Base-by-base conservation (phyloP, 1,140 invertebrate genomes). In the Akabosia matsudoensis region DNA sequence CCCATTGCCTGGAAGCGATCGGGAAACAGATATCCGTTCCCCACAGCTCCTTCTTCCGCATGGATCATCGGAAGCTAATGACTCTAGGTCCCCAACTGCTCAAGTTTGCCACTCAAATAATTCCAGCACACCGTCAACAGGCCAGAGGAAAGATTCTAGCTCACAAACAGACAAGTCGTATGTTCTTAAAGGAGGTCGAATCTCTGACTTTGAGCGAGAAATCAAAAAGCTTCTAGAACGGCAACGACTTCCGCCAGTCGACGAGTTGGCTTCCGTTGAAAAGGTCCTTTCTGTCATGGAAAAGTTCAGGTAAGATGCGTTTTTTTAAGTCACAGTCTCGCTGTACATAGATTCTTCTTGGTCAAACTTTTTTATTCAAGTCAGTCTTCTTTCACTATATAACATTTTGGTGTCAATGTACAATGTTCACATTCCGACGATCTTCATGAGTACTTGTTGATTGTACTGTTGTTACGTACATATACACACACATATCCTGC, bases 181-280 rank as follows among this genome's bases (percentile, higher is more conserved):
- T 51, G 77, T 78, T 13, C 79, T 88, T 87, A 81, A 89, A 88
- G 79, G 81, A 76, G 45, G 73, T 33, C 31, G 82, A 34, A 82
- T 85, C 28, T 90, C 90, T 4, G 81, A 83, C 70, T 91, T 91
- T 82, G 90, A 91, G 84, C 87, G 90, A 81, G 90, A 92, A 82
- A 90, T 92, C 77, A 90, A 91, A 84, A 90, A 90, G 83, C 85
- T 92, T 76, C 85, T 92, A 61, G 91, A 92, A 82, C 90, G 91
- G 81, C 89, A 90, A 82, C 89, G 89, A 84, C 83, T 90, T 33
- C 85, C 80, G 14, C 80, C 77, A 74, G 80, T 80, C 33, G 79
- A 81, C 74, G 79, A 81, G 34, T 34, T 81, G 1, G 78, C 78
- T 3, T 79, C 78, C 3, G 80, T 81, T 16, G 78, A 83, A 61